phyloP scores from a whole-genome alignment of 2,113 vertebrate species.

The western clawed frog (Xenopus tropicalis) region UCB_Xtro_10.0 CM004447.2:139827501-139828000 shows the following conservation, averaged over 20 bases:
- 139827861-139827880: too few species aligned
- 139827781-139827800: background rate
- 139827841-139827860: background rate
- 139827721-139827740: background rate
- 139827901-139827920: too few species aligned
- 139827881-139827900: too few species aligned
- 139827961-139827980: too few species aligned
- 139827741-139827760: slow-evolving; percentile 1
- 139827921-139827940: too few species aligned
- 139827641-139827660: background rate
- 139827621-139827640: background rate
- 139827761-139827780: slow-evolving; percentile 5
- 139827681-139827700: background rate
- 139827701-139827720: background rate
- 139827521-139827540: background rate
- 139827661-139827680: slow-evolving; percentile 9
- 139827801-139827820: background rate
- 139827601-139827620: slow-evolving; percentile 9
- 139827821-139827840: background rate
- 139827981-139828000: too few species aligned
- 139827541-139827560: background rate
- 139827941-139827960: too few species aligned
- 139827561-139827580: background rate
- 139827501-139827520: background rate
- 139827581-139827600: background rate